Evolutionary conservation across 2,888 invertebrate species (phyloP).

Genomic region (Polymixis flavicincta): DNA sequence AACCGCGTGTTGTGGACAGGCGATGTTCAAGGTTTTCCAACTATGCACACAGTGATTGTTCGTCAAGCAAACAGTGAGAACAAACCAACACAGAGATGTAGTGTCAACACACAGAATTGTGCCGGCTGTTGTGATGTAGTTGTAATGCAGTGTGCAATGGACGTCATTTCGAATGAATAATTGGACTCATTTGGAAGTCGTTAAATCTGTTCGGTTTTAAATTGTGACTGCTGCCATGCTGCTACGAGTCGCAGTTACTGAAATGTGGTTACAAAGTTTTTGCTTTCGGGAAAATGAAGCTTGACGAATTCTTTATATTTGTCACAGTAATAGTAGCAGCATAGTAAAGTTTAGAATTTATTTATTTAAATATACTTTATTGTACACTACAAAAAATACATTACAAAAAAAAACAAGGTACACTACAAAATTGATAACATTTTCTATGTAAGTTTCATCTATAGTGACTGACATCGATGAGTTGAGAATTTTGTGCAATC

Average conservation of each 20-base stretch:
- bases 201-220: conserved; percentile 61
- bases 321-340: neutral
- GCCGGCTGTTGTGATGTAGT: conserved; percentile 36
- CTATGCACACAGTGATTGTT: conserved; percentile 40
- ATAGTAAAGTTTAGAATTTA: no score
- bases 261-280: conserved; percentile 26
- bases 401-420: no score
- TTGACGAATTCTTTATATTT: neutral
- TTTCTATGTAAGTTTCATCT: neutral
- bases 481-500: neutral
- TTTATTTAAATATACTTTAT: no score
- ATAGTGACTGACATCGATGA: neutral
- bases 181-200: conserved; percentile 61
- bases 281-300: conserved; percentile 9
- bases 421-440: neutral
- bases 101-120: conserved; percentile 44
- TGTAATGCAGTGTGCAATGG: conserved; percentile 59
- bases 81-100: conserved; percentile 43
- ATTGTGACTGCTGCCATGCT: conserved; percentile 52
- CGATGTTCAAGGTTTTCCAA: conserved; percentile 52
- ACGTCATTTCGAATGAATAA: conserved; percentile 60
- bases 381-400: no score
- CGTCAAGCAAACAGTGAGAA: conserved; percentile 41
- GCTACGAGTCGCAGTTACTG: conserved; percentile 25
- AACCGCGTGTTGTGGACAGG: conserved; percentile 36